Base-by-base conservation (phyloP, 2,113 vertebrate species). In the Hippocampus comes region DNA sequence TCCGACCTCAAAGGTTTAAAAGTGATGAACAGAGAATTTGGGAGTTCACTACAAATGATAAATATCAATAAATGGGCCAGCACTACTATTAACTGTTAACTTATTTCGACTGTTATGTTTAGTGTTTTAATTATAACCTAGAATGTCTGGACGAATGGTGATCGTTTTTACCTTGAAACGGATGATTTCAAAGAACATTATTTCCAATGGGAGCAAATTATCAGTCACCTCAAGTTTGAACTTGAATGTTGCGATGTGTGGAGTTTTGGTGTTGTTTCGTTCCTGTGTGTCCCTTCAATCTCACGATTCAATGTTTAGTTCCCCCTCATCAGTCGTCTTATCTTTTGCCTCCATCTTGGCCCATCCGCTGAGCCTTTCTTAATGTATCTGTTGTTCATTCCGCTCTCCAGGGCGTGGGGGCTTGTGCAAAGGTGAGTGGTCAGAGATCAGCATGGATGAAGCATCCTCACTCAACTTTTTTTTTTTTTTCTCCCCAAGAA, bases 391-490 rank as follows among this genome's bases (percentile, higher is more conserved):
- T 73, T 65, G 72, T 85, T 88, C 79, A 78, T 87, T 89, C 83
- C 85, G 82, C 85, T 73, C 85, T 84, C 70, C 82, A 92, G 91
- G 90, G 85, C 83, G 81, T 86, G 74, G 89, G 88, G 80, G 78
- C 83, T 82, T 67, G 78, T 84, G 85, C 83, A 85, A 88, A 91
- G 92, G 91, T 93, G 90, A 92, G 92, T 92, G 67, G 2, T 74
- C 70, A 67, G 59, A 59, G 60, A 20, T 84, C 78, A 81, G 79
- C 84, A 88, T 87, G 80, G 79, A 80, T 76, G 81, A 66, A 34
- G 74, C 80, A 77, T 83, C 77, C 71, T 81, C 75, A 69, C 68
- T 78, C 23, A 23, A 1, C 63, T 76, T 63, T 51, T 71, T 61
- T 11, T 12, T 27, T 18, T 51, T 42, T 18, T 21, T 72, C 55